Conservation (phyloP, 2,888 invertebrate species). For the Diarsia dahlii region DNA sequence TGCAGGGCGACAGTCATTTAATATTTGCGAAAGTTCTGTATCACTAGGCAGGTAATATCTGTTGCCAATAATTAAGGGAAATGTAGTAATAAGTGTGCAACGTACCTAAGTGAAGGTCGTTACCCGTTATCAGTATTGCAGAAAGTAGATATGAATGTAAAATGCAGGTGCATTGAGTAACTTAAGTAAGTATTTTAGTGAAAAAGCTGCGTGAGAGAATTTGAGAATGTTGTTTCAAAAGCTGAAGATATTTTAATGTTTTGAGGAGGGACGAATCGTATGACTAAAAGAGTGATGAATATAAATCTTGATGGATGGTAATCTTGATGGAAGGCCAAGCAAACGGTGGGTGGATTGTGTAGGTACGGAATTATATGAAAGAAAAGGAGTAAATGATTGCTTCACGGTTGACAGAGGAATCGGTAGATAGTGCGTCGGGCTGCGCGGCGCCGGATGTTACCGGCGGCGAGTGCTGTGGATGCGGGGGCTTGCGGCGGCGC, state of each 20-base stretch:
- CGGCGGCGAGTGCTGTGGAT: too few relatives aligned
- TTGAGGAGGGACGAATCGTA: too few relatives aligned
- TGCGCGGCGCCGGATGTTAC: too few relatives aligned
- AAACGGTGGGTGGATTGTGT: too few relatives aligned
- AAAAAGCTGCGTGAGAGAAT: constrained; percentile 20
- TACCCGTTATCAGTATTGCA: constrained; percentile 43
- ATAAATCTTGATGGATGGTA: too few relatives aligned
- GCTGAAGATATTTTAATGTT: neutral
- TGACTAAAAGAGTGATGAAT: too few relatives aligned
- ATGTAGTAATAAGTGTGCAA: constrained; percentile 41
- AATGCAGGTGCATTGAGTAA: constrained; percentile 36
- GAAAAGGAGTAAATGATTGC: too few relatives aligned
- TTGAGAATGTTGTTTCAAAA: constrained; percentile 28
- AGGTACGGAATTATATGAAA: too few relatives aligned
- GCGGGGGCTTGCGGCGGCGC: too few relatives aligned
- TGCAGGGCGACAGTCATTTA: neutral
- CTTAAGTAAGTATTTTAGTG: constrained; percentile 21
- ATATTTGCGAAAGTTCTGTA: constrained; percentile 24
- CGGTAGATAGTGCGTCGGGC: too few relatives aligned
- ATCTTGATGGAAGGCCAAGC: too few relatives aligned
- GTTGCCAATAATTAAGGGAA: constrained; percentile 49
- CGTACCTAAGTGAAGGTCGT: constrained; percentile 36
- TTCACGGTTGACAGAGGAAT: too few relatives aligned
- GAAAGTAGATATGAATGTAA: neutral
- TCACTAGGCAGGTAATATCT: neutral